Conservation (phyloP, 92 coral and sea anemone species). For the Palythoa grandis region DNA sequence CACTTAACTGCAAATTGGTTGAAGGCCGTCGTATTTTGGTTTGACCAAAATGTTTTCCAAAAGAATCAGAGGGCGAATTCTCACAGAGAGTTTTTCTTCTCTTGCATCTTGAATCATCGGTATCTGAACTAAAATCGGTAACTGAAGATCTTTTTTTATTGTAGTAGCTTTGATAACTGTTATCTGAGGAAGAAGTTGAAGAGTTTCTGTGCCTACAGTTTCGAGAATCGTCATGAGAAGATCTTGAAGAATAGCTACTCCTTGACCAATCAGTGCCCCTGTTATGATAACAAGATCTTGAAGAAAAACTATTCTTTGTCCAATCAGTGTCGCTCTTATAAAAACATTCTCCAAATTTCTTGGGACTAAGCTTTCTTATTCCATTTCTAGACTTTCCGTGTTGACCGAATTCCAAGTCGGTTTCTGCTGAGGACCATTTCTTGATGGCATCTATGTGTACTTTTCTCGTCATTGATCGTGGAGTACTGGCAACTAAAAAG, state of each 20-base stretch:
- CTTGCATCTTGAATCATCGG: background rate
- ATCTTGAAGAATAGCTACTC: background rate
- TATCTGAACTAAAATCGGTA: background rate
- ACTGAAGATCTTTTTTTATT: background rate
- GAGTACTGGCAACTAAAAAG: background rate
- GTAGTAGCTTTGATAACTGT: background rate
- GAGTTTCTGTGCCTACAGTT: background rate
- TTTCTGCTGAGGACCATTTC: slow-evolving; percentile 5
- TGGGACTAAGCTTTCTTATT: background rate
- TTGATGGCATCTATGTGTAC: background rate
- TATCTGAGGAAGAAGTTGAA: background rate
- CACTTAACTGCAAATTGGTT: background rate
- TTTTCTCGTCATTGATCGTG: slow-evolving; percentile 5
- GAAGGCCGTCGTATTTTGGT: background rate
- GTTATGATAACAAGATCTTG: background rate
- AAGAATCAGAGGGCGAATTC: background rate
- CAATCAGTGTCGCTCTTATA: background rate
- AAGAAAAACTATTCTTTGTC: background rate
- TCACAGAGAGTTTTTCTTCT: background rate
- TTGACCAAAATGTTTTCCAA: background rate
- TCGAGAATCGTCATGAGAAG: background rate
- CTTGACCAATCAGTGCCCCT: background rate
- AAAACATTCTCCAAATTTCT: background rate
- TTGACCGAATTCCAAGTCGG: background rate
- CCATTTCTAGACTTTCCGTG: background rate